Conservation (phyloP, 35 echinoderm and acorn worm genomes). For the Ptychodera flava region DNA sequence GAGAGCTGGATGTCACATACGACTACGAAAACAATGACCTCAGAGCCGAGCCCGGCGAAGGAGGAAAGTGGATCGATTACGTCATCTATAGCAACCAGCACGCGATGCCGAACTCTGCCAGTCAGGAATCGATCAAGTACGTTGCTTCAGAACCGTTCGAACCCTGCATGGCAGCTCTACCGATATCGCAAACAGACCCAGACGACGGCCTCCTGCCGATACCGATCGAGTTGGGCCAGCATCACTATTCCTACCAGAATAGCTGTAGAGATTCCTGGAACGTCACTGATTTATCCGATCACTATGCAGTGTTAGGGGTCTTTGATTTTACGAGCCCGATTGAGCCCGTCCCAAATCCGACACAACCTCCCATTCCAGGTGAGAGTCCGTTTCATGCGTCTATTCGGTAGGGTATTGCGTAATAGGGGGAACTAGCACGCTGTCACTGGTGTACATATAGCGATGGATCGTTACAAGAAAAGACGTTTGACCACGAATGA, state of each 20-base stretch:
- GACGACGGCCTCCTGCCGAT: background rate
- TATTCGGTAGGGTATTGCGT: too few relatives aligned
- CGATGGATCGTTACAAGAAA: too few relatives aligned
- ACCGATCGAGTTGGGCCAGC: background rate
- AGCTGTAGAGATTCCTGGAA: slow-evolving; percentile 32
- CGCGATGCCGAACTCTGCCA: slow-evolving; percentile 31
- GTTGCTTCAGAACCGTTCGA: slow-evolving; percentile 24
- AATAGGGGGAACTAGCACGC: too few relatives aligned
- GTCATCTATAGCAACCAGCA: slow-evolving; percentile 39
- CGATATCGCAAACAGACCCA: slow-evolving; percentile 2
- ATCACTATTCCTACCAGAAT: slow-evolving; percentile 26
- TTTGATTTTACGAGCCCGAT: slow-evolving; percentile 9
- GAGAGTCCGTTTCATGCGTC: too few relatives aligned
- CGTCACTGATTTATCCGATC: slow-evolving; percentile 56
- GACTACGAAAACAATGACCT: slow-evolving; percentile 61
- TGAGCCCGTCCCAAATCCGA: background rate
- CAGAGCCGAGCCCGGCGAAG: slow-evolving; percentile 22
- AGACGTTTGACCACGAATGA: too few relatives aligned
- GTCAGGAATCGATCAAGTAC: slow-evolving; percentile 27
- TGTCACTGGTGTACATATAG: too few relatives aligned
- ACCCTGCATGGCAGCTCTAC: slow-evolving; percentile 21
- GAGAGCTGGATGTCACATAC: slow-evolving; percentile 49
- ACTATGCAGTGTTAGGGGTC: slow-evolving; percentile 52
- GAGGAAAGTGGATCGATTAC: slow-evolving; percentile 44
- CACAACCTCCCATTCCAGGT: background rate